Conservation (phyloP, 23 tunicate genomes). For the Clavelina lepadiformis region DNA sequence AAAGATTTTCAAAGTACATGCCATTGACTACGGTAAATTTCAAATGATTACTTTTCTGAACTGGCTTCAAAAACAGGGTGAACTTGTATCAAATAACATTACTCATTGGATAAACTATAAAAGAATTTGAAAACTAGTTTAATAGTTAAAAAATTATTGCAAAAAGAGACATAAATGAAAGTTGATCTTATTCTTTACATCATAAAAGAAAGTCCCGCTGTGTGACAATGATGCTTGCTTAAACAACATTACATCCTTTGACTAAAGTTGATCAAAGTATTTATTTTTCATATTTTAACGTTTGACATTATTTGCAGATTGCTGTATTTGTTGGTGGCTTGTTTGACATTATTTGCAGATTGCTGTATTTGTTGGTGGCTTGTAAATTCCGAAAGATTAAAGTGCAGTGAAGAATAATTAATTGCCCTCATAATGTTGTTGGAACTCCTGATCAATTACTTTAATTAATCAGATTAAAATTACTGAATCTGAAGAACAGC, state of each 20-base stretch:
- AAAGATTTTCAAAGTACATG: slow-evolving; percentile 89
- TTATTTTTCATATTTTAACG: no score
- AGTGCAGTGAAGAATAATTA: slow-evolving; percentile 56
- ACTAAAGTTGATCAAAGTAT: not conserved
- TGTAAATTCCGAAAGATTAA: slow-evolving; percentile 79
- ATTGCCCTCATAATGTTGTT: slow-evolving; percentile 91
- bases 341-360: no score
- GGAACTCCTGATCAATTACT: slow-evolving; percentile 86
- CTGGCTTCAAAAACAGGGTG: no score
- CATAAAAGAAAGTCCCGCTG: no score
- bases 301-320: no score
- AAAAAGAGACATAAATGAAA: not conserved
- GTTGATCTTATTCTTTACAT: no score
- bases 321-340: slow-evolving; percentile 90
- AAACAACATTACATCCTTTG: not conserved
- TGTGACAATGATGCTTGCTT: no score
- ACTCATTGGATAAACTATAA: no score
- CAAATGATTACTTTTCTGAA: no score
- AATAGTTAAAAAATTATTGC: not conserved
- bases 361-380: no score
- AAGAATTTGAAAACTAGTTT: not conserved
- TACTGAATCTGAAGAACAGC: slow-evolving; percentile 58
- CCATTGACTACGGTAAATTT: slow-evolving; percentile 54
- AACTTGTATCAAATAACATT: no score
- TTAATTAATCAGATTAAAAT: slow-evolving; percentile 61